Evolutionary conservation across 2,797 vertebrate species (phyloP).

Genomic region (Halcyon leucocephala): DNA sequence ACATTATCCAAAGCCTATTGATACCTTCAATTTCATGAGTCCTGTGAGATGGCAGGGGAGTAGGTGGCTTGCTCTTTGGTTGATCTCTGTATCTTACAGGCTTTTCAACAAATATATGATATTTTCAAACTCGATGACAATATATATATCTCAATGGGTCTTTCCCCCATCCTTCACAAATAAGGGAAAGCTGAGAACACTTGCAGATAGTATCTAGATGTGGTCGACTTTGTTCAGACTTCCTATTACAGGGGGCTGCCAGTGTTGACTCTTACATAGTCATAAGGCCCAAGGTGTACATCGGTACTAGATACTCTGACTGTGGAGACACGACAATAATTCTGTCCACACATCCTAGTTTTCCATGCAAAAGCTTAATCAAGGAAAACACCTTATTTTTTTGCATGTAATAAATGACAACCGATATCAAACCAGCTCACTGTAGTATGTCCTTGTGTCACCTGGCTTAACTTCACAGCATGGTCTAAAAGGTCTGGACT

Average conservation of each 20-base stretch:
- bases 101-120: not conserved
- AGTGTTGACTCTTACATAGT: not conserved
- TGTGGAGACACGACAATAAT: accelerated
- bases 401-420: not conserved
- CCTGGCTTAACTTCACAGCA: not conserved
- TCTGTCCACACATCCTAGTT: not conserved
- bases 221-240: not conserved
- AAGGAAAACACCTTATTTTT: not conserved
- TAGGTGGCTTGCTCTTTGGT: not conserved
- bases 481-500: not conserved
- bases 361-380: not conserved
- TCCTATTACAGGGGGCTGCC: not conserved
- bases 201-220: not conserved
- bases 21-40: not conserved
- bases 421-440: not conserved
- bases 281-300: not conserved
- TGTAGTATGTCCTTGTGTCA: not conserved
- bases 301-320: not conserved
- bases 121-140: not conserved
- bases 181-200: not conserved
- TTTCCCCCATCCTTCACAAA: not conserved
- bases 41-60: not conserved
- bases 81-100: not conserved
- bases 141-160: not conserved
- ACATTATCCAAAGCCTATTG: not conserved